Conservation (phyloP, 2,113 vertebrate species). For the Xerus inauris region DNA sequence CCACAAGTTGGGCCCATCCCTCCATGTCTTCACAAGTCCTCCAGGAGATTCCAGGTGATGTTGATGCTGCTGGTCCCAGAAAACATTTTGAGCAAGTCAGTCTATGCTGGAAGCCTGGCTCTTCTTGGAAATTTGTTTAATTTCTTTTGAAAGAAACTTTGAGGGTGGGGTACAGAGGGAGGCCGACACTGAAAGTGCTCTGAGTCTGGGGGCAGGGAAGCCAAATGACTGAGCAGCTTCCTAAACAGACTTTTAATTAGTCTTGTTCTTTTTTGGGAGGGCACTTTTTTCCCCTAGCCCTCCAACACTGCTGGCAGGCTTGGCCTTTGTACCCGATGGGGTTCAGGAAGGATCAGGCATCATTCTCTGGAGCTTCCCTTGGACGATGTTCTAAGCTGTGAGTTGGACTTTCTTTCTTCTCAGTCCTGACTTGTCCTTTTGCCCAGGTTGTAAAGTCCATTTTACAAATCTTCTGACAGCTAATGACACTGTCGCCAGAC, state of each 20-base stretch:
- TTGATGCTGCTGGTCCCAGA: too few relatives aligned
- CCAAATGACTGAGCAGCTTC: not conserved
- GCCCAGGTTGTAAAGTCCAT: not conserved
- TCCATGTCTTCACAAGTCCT: not conserved
- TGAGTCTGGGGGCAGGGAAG: not conserved
- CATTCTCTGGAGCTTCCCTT: fast-evolving
- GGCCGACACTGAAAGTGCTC: not conserved
- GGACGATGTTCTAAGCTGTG: not conserved
- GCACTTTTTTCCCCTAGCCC: not conserved
- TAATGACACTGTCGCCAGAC: not conserved
- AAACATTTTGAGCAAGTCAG: not conserved
- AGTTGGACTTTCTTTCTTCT: not conserved
- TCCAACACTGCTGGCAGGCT: not conserved
- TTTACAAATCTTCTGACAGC: not conserved
- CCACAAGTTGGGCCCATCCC: not conserved
- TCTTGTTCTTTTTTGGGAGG: not conserved
- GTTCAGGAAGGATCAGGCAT: not conserved
- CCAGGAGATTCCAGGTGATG: not conserved
- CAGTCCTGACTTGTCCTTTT: not conserved
- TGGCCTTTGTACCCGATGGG: not conserved
- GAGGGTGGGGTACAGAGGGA: not conserved
- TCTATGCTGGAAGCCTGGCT: not conserved
- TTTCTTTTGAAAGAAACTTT: not conserved
- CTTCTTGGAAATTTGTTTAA: not conserved
- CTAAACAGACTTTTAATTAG: not conserved